Conservation (phyloP, 2,797 vertebrate species). For the Schizopygopsis pylzovi region DNA sequence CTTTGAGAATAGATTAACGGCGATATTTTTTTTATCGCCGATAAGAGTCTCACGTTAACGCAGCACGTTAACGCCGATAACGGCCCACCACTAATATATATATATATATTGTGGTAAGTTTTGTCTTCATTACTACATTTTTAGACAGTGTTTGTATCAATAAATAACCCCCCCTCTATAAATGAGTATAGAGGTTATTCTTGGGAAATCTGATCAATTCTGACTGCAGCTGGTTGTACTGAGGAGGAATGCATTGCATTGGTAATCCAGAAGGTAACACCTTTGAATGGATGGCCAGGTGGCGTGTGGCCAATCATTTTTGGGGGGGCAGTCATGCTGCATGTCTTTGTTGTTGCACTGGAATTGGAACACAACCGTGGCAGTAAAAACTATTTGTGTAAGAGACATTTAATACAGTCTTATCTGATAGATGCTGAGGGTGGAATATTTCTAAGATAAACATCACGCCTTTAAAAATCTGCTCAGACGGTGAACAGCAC, state of each 20-base stretch:
- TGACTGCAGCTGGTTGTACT: slow-evolving; percentile 51
- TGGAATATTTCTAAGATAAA: slow-evolving; percentile 35
- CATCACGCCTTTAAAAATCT: slow-evolving; percentile 24
- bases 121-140: too few relatives aligned
- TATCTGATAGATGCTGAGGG: slow-evolving; percentile 30
- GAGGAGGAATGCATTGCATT: slow-evolving; percentile 48
- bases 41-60: too few relatives aligned
- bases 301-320: slow-evolving; percentile 34
- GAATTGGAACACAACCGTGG: slow-evolving; percentile 44
- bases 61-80: too few relatives aligned
- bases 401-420: slow-evolving; percentile 22
- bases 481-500: background rate
- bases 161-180: too few relatives aligned
- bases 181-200: slow-evolving; percentile 12
- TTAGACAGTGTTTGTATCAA: too few relatives aligned
- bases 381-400: slow-evolving; percentile 3
- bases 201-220: slow-evolving; percentile 40
- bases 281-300: slow-evolving; percentile 45
- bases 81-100: too few relatives aligned
- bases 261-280: slow-evolving; percentile 41
- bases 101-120: too few relatives aligned
- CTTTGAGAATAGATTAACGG: too few relatives aligned
- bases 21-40: too few relatives aligned
- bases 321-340: background rate
- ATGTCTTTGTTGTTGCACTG: slow-evolving; percentile 31